A percentile compares a stretch with the other conserved stretches of the same genome.
Evolutionary conservation across 2,797 vertebrate genomes (phyloP).

Genomic region (Channallabes apus): DNA sequence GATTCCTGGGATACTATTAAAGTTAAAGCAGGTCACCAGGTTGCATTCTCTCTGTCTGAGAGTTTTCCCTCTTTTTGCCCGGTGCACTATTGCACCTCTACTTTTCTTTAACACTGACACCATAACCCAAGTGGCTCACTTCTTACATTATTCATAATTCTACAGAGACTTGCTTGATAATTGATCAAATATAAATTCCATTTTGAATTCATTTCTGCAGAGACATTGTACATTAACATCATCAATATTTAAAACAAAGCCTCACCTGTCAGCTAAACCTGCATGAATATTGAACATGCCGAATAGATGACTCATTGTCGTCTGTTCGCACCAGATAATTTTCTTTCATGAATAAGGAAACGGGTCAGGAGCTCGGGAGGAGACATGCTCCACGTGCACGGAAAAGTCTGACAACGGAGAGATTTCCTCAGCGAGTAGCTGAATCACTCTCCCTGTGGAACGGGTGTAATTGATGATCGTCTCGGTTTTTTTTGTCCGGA

Average conservation of each 20-base stretch:
- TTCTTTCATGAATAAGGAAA: not conserved
- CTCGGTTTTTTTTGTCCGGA: not conserved
- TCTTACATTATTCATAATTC: not conserved
- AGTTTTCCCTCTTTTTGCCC: no score
- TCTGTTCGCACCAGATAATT: slow-evolving; percentile 13
- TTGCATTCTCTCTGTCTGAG: no score
- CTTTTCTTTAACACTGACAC: no score
- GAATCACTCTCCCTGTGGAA: not conserved
- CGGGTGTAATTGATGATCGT: not conserved
- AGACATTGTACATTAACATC: not conserved
- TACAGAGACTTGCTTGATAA: not conserved
- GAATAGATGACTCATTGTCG: not conserved
- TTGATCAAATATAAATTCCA: not conserved
- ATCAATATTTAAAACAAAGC: not conserved
- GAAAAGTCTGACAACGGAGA: not conserved
- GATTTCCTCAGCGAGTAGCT: not conserved
- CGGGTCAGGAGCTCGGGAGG: not conserved
- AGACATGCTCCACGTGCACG: not conserved
- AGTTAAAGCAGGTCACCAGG: no score
- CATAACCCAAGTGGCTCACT: not conserved
- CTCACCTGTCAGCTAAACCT: slow-evolving; percentile 2
- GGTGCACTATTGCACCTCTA: no score
- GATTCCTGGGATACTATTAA: no score
- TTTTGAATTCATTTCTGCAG: not conserved
- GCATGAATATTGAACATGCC: slow-evolving; percentile 8